Conservation (phyloP, 2,113 vertebrate species). For the Apistogramma diplotaenia region DNA sequence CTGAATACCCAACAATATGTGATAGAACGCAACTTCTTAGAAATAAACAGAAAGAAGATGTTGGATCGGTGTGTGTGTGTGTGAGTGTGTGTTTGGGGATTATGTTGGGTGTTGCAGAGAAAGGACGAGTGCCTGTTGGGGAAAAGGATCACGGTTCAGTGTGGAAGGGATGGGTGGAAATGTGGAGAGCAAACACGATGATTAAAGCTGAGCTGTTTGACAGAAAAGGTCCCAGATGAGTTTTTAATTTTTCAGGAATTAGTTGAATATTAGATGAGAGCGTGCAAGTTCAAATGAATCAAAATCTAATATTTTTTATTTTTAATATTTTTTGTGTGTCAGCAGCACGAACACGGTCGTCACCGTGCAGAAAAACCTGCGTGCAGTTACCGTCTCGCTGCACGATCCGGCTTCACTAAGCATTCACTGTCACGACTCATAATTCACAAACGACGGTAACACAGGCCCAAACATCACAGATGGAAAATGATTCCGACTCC, state of each 20-base stretch:
- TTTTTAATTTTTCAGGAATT: neutral
- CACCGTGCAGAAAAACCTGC: no score
- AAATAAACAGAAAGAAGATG: neutral
- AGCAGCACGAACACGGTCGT: no score
- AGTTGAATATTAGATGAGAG: neutral
- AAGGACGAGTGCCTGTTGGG: neutral
- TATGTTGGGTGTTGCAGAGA: slow-evolving; percentile 2
- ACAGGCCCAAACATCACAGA: no score
- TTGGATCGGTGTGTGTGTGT: neutral
- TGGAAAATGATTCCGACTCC: no score
- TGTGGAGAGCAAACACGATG: neutral
- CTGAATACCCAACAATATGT: neutral
- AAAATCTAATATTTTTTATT: neutral
- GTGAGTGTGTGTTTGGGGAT: neutral
- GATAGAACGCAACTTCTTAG: neutral
- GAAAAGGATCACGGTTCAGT: slow-evolving; percentile 11
- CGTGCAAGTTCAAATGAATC: neutral
- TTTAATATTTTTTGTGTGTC: no score
- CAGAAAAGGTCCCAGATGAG: neutral
- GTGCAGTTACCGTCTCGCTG: no score
- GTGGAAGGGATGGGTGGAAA: neutral
- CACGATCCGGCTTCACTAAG: no score
- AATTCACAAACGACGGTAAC: no score
- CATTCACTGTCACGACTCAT: no score
- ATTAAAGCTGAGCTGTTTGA: slow-evolving; percentile 9